These are phyloP conservation scores for Calameuta filiformis DNA, from an alignment of 2,888 invertebrate genomes.

Conservation along the genomic window DNA sequence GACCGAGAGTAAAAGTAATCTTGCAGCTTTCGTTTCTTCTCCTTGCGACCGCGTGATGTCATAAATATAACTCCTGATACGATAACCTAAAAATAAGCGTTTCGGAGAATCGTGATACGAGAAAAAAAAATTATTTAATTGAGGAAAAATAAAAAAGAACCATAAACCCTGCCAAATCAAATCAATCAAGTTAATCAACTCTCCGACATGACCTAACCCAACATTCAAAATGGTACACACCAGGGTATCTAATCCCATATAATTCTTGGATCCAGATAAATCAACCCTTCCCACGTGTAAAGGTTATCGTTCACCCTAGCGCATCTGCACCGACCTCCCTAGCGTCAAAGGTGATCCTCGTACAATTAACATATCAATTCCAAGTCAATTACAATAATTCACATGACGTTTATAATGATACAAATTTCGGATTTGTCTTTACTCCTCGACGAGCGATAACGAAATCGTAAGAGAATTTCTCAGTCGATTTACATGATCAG, in stretches of 20 bases:
- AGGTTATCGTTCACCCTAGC: background rate
- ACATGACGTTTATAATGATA: background rate
- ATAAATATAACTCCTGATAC: constrained; percentile 54
- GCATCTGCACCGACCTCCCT: background rate
- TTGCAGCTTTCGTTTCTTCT: constrained; percentile 59
- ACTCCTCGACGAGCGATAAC: background rate
- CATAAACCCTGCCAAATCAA: background rate
- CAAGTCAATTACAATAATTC: background rate
- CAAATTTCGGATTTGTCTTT: background rate
- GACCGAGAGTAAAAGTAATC: constrained; percentile 60
- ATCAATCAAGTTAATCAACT: background rate
- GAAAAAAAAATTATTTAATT: background rate
- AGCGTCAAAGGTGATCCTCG: background rate
- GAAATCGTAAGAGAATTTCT: background rate
- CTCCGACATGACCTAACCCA: background rate
- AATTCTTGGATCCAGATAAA: background rate
- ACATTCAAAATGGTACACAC: background rate
- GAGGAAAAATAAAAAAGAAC: background rate
- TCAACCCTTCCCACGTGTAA: background rate
- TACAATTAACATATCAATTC: background rate
- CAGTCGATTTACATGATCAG: background rate
- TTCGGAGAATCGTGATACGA: constrained; percentile 26
- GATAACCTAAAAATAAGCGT: constrained; percentile 49
- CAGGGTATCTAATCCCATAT: background rate
- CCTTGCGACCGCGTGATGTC: constrained; percentile 55